Evolutionary conservation across 2,888 invertebrate genomes (phyloP).

Genomic region (Coelogynopora nodosa): DNA sequence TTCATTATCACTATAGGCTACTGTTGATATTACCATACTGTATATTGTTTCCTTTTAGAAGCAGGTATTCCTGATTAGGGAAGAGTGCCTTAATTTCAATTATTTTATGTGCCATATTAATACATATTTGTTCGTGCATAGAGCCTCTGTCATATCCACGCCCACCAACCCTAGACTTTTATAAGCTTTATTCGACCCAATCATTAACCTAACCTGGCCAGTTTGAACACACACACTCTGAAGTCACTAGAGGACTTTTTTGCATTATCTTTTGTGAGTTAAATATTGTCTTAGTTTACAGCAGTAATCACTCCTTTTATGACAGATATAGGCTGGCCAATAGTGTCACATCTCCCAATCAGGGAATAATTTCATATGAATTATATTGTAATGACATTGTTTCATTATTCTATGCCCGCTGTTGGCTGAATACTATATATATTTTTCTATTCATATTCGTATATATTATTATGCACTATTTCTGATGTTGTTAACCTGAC

Average conservation of each 20-base stretch:
- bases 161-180: not conserved
- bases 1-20: too few species aligned
- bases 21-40: too few species aligned
- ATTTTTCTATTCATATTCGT: not conserved
- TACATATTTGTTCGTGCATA: not conserved
- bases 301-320: not conserved
- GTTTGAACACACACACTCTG: not conserved
- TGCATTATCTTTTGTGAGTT: too few species aligned
- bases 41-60: too few species aligned
- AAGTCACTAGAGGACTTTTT: too few species aligned
- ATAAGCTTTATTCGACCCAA: too few species aligned
- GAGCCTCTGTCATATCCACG: not conserved
- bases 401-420: too few species aligned
- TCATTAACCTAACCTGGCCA: not conserved
- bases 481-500: not conserved
- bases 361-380: not conserved
- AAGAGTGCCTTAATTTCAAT: not conserved
- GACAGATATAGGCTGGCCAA: not conserved
- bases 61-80: not conserved
- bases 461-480: not conserved
- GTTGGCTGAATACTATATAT: too few species aligned
- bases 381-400: not conserved
- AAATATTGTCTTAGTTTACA: not conserved
- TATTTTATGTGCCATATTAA: not conserved
- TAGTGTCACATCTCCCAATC: not conserved